phyloP scores from a whole-genome alignment of 2,888 invertebrate species.

The Hedychridium roseum region DNA sequence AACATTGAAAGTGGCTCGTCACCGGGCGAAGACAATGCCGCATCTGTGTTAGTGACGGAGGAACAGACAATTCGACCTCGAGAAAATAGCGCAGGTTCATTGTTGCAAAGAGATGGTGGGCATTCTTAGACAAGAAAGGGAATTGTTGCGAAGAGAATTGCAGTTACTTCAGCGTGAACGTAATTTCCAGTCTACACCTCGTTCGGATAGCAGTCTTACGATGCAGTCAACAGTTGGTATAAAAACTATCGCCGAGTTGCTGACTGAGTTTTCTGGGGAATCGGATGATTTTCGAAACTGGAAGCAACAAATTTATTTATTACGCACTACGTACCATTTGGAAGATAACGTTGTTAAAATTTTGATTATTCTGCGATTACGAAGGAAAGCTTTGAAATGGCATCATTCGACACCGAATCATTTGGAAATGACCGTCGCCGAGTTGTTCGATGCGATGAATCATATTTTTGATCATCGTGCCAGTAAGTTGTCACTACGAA shows the following conservation, averaged over 20 bases:
- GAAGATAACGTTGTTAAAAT: neutral
- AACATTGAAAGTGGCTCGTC: too few species aligned
- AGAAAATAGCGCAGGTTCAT: too few species aligned
- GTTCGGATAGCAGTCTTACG: too few species aligned
- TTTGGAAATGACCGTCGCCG: neutral
- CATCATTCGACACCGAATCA: neutral
- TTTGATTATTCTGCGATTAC: neutral
- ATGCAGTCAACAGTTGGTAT: too few species aligned
- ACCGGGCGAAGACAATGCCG: too few species aligned
- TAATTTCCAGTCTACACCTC: too few species aligned
- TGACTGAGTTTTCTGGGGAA: neutral
- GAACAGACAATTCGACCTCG: too few species aligned
- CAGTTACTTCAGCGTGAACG: too few species aligned
- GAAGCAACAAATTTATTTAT: neutral
- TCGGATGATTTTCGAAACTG: neutral
- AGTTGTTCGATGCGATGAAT: neutral
- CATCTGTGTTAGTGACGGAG: too few species aligned
- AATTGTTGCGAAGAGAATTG: too few species aligned
- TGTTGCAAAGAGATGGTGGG: too few species aligned
- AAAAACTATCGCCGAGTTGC: neutral
- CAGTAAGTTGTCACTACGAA: neutral
- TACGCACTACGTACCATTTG: neutral
- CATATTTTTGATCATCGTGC: neutral
- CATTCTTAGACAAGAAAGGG: too few species aligned
- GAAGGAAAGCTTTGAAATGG: neutral